Evolutionary conservation across 2,888 invertebrate species (phyloP).

Genomic region (Anaspis maculata): DNA sequence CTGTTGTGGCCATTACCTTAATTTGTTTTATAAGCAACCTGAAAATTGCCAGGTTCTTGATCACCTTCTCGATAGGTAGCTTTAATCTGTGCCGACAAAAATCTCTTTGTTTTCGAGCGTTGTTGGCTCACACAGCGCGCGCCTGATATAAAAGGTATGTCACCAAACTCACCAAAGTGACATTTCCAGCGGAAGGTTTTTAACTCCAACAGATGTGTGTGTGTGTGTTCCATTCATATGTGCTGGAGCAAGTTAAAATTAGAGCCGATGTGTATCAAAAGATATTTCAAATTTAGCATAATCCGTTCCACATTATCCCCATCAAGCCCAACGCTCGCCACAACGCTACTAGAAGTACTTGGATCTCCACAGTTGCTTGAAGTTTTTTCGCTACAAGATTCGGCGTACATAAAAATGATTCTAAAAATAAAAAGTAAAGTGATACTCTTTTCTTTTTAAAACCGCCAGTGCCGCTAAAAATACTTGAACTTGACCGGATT

Average conservation of each 20-base stretch:
- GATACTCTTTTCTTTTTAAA: conserved; percentile 10
- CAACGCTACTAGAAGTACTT: no score
- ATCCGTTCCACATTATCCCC: no score
- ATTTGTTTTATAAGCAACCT: no score
- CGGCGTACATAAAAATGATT: background rate
- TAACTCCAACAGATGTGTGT: conserved; percentile 27
- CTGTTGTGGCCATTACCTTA: no score
- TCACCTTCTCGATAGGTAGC: no score
- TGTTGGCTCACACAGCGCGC: no score
- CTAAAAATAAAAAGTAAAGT: conserved; percentile 8
- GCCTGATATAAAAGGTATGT: conserved; percentile 19
- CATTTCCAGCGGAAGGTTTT: conserved; percentile 22
- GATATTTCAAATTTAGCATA: conserved; percentile 21
- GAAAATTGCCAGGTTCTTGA: no score
- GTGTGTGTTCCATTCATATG: conserved; percentile 29
- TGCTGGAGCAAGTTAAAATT: conserved; percentile 23
- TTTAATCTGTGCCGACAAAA: no score
- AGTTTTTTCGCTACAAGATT: background rate
- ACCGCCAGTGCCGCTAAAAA: conserved; percentile 8
- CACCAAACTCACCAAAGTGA: conserved; percentile 7
- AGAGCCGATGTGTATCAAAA: conserved; percentile 18
- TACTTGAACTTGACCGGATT: conserved; percentile 14
- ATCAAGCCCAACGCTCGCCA: no score
- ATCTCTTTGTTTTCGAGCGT: no score
- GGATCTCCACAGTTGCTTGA: background rate